phyloP scores from a whole-genome alignment of 2,888 invertebrate species.

The Stenichneumon culpator region DNA sequence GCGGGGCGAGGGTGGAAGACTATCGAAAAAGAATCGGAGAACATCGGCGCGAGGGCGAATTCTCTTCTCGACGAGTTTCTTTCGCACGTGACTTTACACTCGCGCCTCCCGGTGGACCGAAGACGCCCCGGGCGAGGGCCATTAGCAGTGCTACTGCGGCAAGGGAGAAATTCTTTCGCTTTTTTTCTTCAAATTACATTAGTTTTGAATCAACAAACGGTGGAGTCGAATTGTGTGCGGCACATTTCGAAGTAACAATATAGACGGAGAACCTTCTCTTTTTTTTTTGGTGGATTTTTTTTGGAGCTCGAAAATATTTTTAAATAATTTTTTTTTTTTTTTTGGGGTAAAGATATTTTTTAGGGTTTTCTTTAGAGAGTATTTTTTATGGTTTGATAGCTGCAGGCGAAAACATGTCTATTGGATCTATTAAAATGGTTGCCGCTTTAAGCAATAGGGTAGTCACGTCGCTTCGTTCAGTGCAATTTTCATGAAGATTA shows the following conservation, averaged over 20 bases:
- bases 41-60: conserved; percentile 46
- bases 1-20: conserved; percentile 18
- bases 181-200: not conserved
- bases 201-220: conserved; percentile 6
- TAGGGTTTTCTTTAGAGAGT: not conserved
- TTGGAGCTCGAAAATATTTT: no score
- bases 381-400: not conserved
- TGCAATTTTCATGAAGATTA: no score
- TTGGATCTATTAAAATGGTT: no score
- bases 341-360: no score
- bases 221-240: not conserved
- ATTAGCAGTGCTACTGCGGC: conserved; percentile 27
- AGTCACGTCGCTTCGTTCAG: no score
- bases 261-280: no score
- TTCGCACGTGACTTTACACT: conserved; percentile 55
- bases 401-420: not conserved
- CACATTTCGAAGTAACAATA: not conserved
- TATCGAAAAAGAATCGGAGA: conserved; percentile 53
- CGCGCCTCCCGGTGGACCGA: not conserved
- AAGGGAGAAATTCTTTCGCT: not conserved
- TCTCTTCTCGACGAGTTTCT: conserved; percentile 28
- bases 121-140: conserved; percentile 17
- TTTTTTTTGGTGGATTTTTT: no score
- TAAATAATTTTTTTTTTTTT: no score
- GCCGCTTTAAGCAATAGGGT: no score